Conservation (phyloP, 2,888 invertebrate species). For the Glyphotaelius pellucidus region DNA sequence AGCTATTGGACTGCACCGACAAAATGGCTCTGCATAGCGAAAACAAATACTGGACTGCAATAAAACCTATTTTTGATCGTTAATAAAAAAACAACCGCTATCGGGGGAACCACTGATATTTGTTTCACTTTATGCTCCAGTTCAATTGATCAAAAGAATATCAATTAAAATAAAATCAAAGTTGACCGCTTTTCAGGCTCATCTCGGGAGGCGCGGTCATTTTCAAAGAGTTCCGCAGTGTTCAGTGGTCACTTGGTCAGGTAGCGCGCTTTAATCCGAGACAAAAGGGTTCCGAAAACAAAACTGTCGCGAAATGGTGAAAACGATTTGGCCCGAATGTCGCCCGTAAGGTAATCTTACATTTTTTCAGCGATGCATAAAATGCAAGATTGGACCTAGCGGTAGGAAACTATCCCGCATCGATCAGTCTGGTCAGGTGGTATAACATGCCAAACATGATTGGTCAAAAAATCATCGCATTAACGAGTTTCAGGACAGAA, state of each 20-base stretch:
- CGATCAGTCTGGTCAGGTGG: neutral
- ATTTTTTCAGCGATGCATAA: conserved; percentile 36
- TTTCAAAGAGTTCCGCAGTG: conserved; percentile 35
- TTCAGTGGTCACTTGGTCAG: neutral
- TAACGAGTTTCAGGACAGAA: no score
- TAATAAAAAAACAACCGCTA: neutral
- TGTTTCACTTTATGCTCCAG: neutral
- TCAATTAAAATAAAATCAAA: neutral
- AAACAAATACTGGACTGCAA: neutral
- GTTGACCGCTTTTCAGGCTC: neutral
- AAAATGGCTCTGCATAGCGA: no score
- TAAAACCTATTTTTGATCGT: neutral
- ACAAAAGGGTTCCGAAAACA: conserved; percentile 40
- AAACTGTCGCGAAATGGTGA: conserved; percentile 44
- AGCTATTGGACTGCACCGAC: no score
- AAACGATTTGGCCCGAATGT: conserved; percentile 49
- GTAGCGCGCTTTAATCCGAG: conserved; percentile 42
- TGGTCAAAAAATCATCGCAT: no score
- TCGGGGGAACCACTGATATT: neutral
- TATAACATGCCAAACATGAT: no score
- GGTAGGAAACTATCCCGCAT: neutral
- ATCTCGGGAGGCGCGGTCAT: neutral
- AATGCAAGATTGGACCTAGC: neutral
- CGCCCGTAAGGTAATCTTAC: conserved; percentile 50
- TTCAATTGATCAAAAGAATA: neutral